Conservation (phyloP, 2,888 invertebrate species). For the Dynastes hyllus region DNA sequence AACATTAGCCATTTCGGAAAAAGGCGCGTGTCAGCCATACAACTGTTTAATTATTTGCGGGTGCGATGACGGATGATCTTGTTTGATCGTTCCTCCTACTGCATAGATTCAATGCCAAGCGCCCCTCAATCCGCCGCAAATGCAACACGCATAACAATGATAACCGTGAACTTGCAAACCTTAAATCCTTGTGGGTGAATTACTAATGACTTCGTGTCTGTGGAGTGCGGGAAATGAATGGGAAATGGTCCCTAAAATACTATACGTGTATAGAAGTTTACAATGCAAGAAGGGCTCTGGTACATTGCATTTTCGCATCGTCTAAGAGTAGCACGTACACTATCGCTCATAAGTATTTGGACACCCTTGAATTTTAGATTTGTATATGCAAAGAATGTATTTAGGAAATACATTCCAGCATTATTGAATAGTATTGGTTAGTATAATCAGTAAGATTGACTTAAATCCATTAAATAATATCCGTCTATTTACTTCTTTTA, state of each 20-base stretch:
- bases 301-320: no score
- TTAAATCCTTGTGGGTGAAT: slow-evolving; percentile 27
- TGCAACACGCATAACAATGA: slow-evolving; percentile 19
- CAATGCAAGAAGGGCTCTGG: background rate
- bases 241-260: slow-evolving; percentile 12
- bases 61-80: slow-evolving; percentile 36
- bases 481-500: no score
- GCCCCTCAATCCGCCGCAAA: slow-evolving; percentile 28
- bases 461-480: no score
- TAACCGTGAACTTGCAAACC: slow-evolving; percentile 33
- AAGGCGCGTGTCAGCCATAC: slow-evolving; percentile 36
- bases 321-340: no score
- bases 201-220: slow-evolving; percentile 22
- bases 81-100: slow-evolving; percentile 21
- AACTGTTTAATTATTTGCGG: slow-evolving; percentile 39
- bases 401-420: no score
- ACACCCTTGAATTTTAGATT: no score
- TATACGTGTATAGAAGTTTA: slow-evolving; percentile 7
- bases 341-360: no score
- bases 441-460: no score
- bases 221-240: slow-evolving; percentile 21
- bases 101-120: slow-evolving; percentile 7
- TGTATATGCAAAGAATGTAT: no score
- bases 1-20: slow-evolving; percentile 39
- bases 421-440: no score